Evolutionary conservation across 2,113 vertebrate genomes (phyloP), one percentile per base, ranked within the genome.

Genomic region (Ceyx cyanopectus): DNA sequence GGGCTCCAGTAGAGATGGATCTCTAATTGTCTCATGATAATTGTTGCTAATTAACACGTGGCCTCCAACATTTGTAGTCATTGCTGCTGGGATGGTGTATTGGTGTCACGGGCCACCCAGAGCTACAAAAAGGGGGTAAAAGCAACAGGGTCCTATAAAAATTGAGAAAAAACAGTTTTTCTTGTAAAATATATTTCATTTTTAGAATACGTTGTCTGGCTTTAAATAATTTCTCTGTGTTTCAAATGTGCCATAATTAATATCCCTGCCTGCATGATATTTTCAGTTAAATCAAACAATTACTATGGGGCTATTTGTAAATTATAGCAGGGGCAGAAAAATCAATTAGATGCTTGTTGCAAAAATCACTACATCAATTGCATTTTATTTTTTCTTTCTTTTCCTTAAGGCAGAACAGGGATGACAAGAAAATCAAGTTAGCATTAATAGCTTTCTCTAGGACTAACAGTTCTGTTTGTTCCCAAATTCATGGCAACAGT

Each of bases 311-410:
- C 83, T 83, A 83, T 77, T 93, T 90, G 80, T 90, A 74, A 95
- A 88, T 93, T 75, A 63, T 18, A 54, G n/a, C 17, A 60, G 65
- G 4, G 5, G 73, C 85, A 93, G 88, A 84, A 96, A 93, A 93
- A 93, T 95, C 85, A 65, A 68, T 95, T 86, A 72, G 34, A 48
- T 57, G 46, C 48, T 94, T 88, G 76, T 88, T 90, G 48, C 48
- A 90, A 90, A 92, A 92, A 83, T 81, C 45, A 45, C 81, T 77
- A 48, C 61, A 60, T 81, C 37, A 56, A 60, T 70, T 91, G 63
- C 6, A 24, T 85, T 87, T 89, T 56, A 26, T 48, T 68, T 87
- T 90, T 92, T 77, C 27, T 54, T 89, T 73, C 26, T 67, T 87
- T 85, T 80, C 20, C 30, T 88, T 91, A 66, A 54, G 83, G 15